phyloP scores from a whole-genome alignment of 1,140 invertebrate genomes.

The Bombus ignitus region DNA sequence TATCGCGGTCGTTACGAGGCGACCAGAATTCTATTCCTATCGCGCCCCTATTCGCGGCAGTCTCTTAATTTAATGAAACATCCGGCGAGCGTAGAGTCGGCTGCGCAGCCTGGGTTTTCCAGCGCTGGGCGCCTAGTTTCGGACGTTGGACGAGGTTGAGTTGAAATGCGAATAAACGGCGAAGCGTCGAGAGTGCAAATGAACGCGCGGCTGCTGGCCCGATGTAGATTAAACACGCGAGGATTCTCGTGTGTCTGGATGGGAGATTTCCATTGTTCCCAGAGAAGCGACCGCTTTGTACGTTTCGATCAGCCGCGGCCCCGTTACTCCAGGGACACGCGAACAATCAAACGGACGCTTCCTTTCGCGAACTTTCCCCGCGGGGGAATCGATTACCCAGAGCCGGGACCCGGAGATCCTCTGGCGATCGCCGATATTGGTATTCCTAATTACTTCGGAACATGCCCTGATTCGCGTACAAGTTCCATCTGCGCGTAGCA shows the following conservation, averaged over 20 bases:
- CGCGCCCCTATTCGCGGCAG: background rate
- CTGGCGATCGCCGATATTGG: background rate
- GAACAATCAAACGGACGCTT: slow-evolving; percentile 23
- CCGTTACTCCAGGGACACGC: background rate
- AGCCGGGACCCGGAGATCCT: background rate
- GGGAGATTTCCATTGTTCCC: slow-evolving; percentile 17
- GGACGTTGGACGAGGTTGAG: too few relatives aligned
- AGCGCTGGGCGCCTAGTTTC: background rate
- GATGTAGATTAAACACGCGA: slow-evolving; percentile 40
- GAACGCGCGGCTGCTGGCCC: background rate
- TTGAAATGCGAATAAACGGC: slow-evolving; percentile 30
- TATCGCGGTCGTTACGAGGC: background rate
- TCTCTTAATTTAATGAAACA: slow-evolving; percentile 60
- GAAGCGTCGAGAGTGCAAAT: slow-evolving; percentile 31
- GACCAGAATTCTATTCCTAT: slow-evolving; percentile 2
- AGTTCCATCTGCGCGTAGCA: background rate
- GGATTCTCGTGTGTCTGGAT: background rate
- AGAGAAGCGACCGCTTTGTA: slow-evolving; percentile 12
- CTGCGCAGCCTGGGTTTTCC: background rate
- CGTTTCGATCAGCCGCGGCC: slow-evolving; percentile 14
- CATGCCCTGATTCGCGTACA: background rate
- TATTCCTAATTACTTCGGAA: background rate
- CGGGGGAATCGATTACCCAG: slow-evolving; percentile 8
- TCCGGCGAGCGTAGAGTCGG: background rate
- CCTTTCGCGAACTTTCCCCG: background rate